A percentile compares a stretch with the other conserved stretches of the same genome.
Conservation (phyloP, 2,888 invertebrate species). For the Drosophila helvetica region DNA sequence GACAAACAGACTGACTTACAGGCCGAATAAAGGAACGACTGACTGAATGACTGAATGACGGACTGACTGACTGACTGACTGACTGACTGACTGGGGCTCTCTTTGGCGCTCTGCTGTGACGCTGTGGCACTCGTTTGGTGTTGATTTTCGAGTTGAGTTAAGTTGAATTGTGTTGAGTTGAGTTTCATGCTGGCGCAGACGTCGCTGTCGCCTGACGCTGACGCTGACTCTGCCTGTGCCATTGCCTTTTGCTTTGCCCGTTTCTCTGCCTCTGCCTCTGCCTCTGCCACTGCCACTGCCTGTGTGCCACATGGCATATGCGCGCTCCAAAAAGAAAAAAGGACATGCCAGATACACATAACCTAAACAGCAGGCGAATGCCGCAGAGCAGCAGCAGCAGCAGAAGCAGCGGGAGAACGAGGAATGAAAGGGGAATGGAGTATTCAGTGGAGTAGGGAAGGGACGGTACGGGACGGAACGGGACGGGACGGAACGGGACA, state of each 20-base stretch:
- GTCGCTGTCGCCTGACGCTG: constrained; percentile 27
- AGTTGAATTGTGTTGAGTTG: constrained; percentile 70
- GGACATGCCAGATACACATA: constrained; percentile 64
- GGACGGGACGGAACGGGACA: neutral
- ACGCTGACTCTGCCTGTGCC: neutral
- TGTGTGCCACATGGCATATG: constrained; percentile 54
- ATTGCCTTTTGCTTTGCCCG: constrained; percentile 16
- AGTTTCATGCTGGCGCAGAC: constrained; percentile 64
- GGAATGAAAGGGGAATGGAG: constrained; percentile 7
- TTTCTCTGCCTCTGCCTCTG: neutral
- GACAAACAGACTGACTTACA: constrained; percentile 15
- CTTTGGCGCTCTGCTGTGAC: constrained; percentile 22
- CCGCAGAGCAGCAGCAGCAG: constrained; percentile 37
- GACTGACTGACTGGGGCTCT: constrained; percentile 11
- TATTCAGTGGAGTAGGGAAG: neutral
- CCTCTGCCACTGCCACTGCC: constrained; percentile 4
- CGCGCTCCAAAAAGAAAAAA: constrained; percentile 64
- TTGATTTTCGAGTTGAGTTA: constrained; percentile 64
- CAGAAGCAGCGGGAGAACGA: constrained; percentile 14
- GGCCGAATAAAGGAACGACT: neutral
- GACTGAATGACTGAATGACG: neutral
- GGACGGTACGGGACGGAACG: too few species aligned
- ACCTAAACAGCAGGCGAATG: constrained; percentile 56
- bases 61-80: constrained; percentile 21
- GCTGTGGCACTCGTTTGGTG: constrained; percentile 10